Conservation (phyloP, 2,888 invertebrate species). For the Barypeithes pellucidus region DNA sequence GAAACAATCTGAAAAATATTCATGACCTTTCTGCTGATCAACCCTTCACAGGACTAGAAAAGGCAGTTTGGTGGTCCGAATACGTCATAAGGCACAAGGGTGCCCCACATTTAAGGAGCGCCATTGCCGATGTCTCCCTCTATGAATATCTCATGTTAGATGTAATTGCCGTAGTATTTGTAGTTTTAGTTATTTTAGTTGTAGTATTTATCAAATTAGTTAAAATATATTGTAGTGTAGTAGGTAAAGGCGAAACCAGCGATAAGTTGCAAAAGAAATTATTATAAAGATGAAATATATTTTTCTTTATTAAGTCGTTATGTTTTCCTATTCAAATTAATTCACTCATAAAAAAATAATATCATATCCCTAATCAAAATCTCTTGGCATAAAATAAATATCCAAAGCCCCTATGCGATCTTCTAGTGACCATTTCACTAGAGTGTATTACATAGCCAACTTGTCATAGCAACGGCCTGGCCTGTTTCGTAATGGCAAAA, state of each 20-base stretch:
- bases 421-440: too few relatives aligned
- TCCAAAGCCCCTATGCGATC: too few relatives aligned
- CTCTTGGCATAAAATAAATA: too few relatives aligned
- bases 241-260: not conserved
- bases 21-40: constrained; percentile 55
- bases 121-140: constrained; percentile 53
- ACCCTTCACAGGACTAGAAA: constrained; percentile 60
- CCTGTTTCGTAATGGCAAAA: too few relatives aligned
- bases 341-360: too few relatives aligned
- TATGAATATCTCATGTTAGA: constrained; percentile 60
- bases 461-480: too few relatives aligned
- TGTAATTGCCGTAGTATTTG: constrained; percentile 54
- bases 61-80: constrained; percentile 64
- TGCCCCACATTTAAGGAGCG: constrained; percentile 58
- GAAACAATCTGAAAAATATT: constrained; percentile 54
- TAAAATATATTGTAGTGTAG: not conserved
- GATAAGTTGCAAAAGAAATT: not conserved
- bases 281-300: not conserved
- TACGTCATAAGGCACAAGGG: constrained; percentile 61
- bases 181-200: constrained; percentile 10
- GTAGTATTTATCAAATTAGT: not conserved
- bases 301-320: too few relatives aligned
- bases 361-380: too few relatives aligned
- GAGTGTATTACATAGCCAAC: too few relatives aligned
- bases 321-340: too few relatives aligned